Conservation (phyloP, 2,888 invertebrate species). For the Amphipoea oculea region DNA sequence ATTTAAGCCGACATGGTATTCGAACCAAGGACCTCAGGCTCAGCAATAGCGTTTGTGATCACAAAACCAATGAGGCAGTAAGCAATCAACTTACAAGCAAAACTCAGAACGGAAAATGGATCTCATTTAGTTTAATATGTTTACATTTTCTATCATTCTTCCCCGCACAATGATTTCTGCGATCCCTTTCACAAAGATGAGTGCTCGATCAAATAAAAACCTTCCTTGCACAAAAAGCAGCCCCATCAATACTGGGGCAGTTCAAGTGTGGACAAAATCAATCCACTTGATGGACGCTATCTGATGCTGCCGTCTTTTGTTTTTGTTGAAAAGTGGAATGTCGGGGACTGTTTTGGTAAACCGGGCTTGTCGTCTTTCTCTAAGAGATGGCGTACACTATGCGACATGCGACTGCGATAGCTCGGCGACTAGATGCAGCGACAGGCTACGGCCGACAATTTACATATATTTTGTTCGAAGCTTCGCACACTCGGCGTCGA, state of each 20-base stretch:
- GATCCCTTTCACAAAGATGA: conserved; percentile 6
- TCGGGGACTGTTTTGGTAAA: neutral
- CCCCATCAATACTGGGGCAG: conserved; percentile 23
- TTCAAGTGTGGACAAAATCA: conserved; percentile 54
- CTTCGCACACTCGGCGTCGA: neutral
- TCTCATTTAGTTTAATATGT: neutral
- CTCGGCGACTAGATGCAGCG: neutral
- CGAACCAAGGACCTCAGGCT: neutral
- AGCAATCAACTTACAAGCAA: neutral
- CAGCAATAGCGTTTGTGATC: too few relatives aligned
- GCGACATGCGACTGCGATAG: neutral
- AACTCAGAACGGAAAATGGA: neutral
- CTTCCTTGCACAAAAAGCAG: conserved; percentile 19
- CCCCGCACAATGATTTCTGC: neutral
- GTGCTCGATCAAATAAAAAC: conserved; percentile 17
- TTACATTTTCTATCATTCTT: conserved; percentile 1
- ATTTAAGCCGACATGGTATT: neutral
- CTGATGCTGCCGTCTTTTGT: conserved; percentile 48
- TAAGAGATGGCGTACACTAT: neutral
- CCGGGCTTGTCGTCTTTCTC: neutral
- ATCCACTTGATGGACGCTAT: conserved; percentile 62
- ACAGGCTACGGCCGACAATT: neutral
- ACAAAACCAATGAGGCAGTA: neutral
- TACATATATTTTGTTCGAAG: neutral
- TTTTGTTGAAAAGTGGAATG: conserved; percentile 6